Evolutionary conservation across 1,140 invertebrate genomes (phyloP).

Genomic region (Drosophila simulans): DNA sequence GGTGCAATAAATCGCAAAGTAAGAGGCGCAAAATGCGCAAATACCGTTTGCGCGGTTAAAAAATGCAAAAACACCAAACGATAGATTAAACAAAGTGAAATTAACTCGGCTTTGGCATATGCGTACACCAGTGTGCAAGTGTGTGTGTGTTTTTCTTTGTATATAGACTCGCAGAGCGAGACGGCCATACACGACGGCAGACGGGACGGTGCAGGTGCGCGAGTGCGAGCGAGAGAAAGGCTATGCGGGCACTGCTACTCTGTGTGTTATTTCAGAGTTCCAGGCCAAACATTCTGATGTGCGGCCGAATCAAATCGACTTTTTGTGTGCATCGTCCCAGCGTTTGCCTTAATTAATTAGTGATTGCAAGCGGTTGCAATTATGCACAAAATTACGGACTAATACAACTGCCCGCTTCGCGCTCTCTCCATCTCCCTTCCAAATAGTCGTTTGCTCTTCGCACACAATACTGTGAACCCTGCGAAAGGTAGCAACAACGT

Average conservation of each 20-base stretch:
- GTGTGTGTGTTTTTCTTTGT: slow-evolving; percentile 74
- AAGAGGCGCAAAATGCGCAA: slow-evolving; percentile 32
- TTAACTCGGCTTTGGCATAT: slow-evolving; percentile 69
- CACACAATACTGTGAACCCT: slow-evolving; percentile 27
- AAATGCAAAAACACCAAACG: slow-evolving; percentile 19
- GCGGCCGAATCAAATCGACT: slow-evolving; percentile 61
- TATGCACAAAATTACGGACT: slow-evolving; percentile 22
- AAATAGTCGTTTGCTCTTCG: slow-evolving; percentile 12
- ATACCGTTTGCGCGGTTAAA: slow-evolving; percentile 2
- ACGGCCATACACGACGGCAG: slow-evolving; percentile 33
- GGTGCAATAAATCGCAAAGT: slow-evolving; percentile 62
- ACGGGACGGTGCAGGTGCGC: slow-evolving; percentile 33
- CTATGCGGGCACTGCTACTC: slow-evolving; percentile 42
- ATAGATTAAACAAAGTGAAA: slow-evolving; percentile 67
- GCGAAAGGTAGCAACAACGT: slow-evolving; percentile 74
- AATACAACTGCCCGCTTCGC: slow-evolving; percentile 1
- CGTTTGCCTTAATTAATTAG: slow-evolving; percentile 67
- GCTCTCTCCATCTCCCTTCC: slow-evolving; percentile 11
- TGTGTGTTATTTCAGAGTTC: slow-evolving; percentile 74
- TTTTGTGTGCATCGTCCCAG: slow-evolving; percentile 66
- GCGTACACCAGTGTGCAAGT: slow-evolving; percentile 45
- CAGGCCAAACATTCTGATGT: slow-evolving; percentile 77
- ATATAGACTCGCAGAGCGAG: slow-evolving; percentile 71
- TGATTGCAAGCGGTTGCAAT: slow-evolving; percentile 53
- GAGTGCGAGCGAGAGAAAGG: slow-evolving; percentile 62